These are phyloP conservation scores for Chionomys nivalis DNA, from an alignment of 2,113 vertebrate species.

Conservation along the genomic window DNA sequence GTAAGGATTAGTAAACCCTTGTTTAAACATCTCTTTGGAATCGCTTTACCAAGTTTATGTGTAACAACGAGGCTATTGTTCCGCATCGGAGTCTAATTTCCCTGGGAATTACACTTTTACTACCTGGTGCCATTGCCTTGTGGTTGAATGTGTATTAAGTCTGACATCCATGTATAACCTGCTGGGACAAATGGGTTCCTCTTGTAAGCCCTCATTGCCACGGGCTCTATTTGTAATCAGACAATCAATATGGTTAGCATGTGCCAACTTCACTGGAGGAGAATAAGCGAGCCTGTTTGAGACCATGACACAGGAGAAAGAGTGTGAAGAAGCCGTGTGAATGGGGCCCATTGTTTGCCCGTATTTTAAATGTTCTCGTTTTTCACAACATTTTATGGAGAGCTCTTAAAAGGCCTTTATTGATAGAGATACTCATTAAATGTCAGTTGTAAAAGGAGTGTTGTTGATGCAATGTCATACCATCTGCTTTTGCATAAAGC, in stretches of 20 bases:
- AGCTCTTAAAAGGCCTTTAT: conserved; percentile 76
- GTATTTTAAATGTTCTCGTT: conserved; percentile 77
- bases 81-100: conserved; percentile 53
- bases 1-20: conserved; percentile 62
- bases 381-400: conserved; percentile 79
- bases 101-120: conserved; percentile 46
- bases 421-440: conserved; percentile 80
- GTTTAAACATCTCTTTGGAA: conserved; percentile 66
- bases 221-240: conserved; percentile 75
- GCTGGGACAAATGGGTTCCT: conserved; percentile 38
- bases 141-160: conserved; percentile 37
- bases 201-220: conserved; percentile 55
- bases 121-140: conserved; percentile 63
- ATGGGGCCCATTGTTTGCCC: conserved; percentile 71
- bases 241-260: conserved; percentile 73
- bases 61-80: conserved; percentile 72
- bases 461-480: conserved; percentile 64
- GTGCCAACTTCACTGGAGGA: conserved; percentile 64
- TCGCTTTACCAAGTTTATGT: conserved; percentile 60
- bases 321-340: conserved; percentile 68
- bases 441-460: conserved; percentile 76
- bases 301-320: conserved; percentile 59
- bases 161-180: conserved; percentile 60
- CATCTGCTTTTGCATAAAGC: conserved; percentile 61
- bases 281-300: conserved; percentile 45